Evolutionary conservation across 2,113 vertebrate genomes (phyloP).

Genomic region (Oceanites oceanicus): DNA sequence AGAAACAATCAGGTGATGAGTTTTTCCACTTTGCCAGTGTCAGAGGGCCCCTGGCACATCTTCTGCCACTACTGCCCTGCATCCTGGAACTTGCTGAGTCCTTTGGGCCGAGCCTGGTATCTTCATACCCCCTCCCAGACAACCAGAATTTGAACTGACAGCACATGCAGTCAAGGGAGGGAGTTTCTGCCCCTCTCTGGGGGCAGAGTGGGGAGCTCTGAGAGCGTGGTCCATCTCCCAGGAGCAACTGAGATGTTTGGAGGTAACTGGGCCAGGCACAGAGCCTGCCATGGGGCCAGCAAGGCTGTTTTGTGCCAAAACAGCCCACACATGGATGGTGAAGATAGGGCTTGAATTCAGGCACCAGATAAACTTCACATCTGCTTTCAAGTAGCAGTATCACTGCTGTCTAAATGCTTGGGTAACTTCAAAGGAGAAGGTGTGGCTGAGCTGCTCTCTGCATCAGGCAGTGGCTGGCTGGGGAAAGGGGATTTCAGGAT

Average conservation of each 20-base stretch:
- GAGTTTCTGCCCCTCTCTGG: not conserved
- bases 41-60: not conserved
- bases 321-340: rapidly evolving
- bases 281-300: rapidly evolving
- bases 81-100: not conserved
- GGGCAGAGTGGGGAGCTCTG: not conserved
- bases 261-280: not conserved
- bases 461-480: not conserved
- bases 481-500: not conserved
- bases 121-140: not conserved
- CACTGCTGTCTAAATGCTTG: not conserved
- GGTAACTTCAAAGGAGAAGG: not conserved
- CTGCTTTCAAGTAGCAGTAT: not conserved
- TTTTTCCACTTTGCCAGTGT: not conserved
- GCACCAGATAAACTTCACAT: not conserved
- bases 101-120: rapidly evolving
- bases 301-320: not conserved
- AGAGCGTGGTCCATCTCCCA: not conserved
- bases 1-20: not conserved
- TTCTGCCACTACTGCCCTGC: not conserved
- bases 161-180: no score
- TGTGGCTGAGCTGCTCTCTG: not conserved
- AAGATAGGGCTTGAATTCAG: not conserved
- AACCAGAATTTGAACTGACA: not conserved
- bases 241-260: not conserved